phyloP scores from a whole-genome alignment of 2,888 invertebrate species.

The Hanleya hanleyi region DNA sequence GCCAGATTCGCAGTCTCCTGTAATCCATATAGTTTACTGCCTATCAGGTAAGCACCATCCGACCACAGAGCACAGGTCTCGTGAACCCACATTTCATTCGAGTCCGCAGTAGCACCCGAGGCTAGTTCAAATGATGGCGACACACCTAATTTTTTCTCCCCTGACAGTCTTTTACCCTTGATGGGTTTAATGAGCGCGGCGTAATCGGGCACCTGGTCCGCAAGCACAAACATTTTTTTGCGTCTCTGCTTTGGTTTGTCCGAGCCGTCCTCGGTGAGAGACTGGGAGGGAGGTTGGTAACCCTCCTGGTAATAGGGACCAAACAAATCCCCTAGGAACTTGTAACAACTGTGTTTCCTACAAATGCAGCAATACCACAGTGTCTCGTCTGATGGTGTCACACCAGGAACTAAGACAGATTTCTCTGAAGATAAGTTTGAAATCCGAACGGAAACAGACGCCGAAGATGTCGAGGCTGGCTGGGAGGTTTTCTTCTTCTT shows the following conservation, averaged over 20 bases:
- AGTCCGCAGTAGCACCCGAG: constrained; percentile 23
- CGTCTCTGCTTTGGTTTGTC: background rate
- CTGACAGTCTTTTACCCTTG: background rate
- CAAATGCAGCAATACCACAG: constrained; percentile 93
- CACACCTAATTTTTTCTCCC: background rate
- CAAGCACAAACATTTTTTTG: constrained; percentile 3
- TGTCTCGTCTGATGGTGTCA: constrained; percentile 41
- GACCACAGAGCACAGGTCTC: constrained; percentile 94
- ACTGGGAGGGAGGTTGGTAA: constrained; percentile 29
- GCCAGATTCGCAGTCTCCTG: constrained; percentile 70
- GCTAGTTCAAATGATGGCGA: background rate
- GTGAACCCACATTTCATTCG: constrained; percentile 90
- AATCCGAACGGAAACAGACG: constrained; percentile 53
- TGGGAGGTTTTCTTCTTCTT: constrained; percentile 40
- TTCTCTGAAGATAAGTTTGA: constrained; percentile 63
- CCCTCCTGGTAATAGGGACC: constrained; percentile 84
- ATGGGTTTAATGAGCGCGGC: background rate
- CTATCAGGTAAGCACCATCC: constrained; percentile 85
- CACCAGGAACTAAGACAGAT: constrained; percentile 55
- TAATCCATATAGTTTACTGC: constrained; percentile 69
- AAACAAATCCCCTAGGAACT: constrained; percentile 87
- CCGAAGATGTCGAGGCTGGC: constrained; percentile 19
- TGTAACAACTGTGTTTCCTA: constrained; percentile 84
- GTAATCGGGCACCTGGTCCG: constrained; percentile 3
- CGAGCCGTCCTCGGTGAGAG: background rate